Evolutionary conservation across 2,113 vertebrate species (phyloP), one percentile per base, ranked within the genome.

Genomic region (Halcyon malimbica): DNA sequence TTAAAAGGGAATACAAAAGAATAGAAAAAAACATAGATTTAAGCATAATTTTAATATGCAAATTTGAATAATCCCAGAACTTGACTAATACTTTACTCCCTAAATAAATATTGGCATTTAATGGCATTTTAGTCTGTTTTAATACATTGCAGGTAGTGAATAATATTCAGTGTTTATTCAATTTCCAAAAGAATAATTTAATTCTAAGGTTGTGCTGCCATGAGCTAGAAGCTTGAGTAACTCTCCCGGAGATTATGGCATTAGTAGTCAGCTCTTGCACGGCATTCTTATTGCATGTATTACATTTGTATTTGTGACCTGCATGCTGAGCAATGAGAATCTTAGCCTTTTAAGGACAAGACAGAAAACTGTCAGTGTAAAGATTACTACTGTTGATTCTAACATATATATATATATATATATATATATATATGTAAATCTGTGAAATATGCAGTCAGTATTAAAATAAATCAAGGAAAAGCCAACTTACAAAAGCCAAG

Each of bases 101-200:
- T 14, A 48, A 93, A 15, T 71, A 93, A 92, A 90, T 63, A 41
- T 6, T 6, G 19, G n/a, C n/a, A 48, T 71, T 86, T 68, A 29
- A 37, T 63, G 37, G 11, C 8, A 0, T 16, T 29, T 81, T 63
- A 37, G 9, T 2, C 16, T 70, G 26, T 75, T 94, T 83, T 87
- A 84, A 48, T 94, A 53, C 69, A 48, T 89, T 93, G 73, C 57
- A 79, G 59, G 48, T 51, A 82, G 60, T 78, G 62, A 87, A 31
- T 82, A 53, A 84, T 64, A 78, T 50, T 94, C 20, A 6, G 13
- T 41, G 53, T 83, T 95, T 89, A 92, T 93, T 94, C 56, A 56
- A 41, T 90, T 94, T 95, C 35, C 31, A 29, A 20, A 81, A 64
- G 59, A 73, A 63, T 93, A 71, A 93, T 90, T 94, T 74, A 88